These are phyloP conservation scores for Dissostichus mawsoni DNA, from an alignment of 2,113 vertebrate genomes.

Conservation along the genomic window DNA sequence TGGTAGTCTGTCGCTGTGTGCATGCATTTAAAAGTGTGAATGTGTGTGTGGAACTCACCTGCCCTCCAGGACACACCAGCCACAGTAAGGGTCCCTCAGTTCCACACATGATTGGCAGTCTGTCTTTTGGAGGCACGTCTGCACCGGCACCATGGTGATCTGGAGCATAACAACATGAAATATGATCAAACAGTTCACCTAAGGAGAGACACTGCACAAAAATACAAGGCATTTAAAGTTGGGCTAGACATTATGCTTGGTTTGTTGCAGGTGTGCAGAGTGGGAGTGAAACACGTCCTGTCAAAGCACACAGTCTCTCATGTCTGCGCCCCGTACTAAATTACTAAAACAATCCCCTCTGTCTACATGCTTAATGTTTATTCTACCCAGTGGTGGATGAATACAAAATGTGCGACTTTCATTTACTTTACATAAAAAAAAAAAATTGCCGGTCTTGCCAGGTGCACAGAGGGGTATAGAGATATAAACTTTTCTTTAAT, in stretches of 20 bases:
- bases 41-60: conserved; percentile 78
- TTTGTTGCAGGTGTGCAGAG: conserved; percentile 31
- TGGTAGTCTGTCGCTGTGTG: conserved; percentile 26
- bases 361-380: conserved; percentile 25
- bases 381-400: not conserved
- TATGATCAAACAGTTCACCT: conserved; percentile 49
- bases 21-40: conserved; percentile 32
- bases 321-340: conserved; percentile 3
- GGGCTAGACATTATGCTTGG: not conserved
- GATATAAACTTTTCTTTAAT: too few relatives aligned
- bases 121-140: conserved; percentile 83
- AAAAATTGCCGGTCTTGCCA: not conserved
- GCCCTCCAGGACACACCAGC: conserved; percentile 93
- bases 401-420: not conserved
- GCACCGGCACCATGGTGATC: conserved; percentile 87
- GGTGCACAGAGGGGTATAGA: not conserved
- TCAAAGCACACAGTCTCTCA: conserved; percentile 15
- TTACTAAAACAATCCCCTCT: conserved; percentile 13
- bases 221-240: conserved; percentile 31
- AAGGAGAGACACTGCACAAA: conserved; percentile 26
- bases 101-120: conserved; percentile 88
- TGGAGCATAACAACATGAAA: conserved; percentile 63
- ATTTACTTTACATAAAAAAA: conserved; percentile 7
- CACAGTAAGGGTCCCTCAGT: conserved; percentile 90
- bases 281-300: conserved; percentile 7